Conservation (phyloP, 23 tunicate genomes). For the Ascidia mentula region DNA sequence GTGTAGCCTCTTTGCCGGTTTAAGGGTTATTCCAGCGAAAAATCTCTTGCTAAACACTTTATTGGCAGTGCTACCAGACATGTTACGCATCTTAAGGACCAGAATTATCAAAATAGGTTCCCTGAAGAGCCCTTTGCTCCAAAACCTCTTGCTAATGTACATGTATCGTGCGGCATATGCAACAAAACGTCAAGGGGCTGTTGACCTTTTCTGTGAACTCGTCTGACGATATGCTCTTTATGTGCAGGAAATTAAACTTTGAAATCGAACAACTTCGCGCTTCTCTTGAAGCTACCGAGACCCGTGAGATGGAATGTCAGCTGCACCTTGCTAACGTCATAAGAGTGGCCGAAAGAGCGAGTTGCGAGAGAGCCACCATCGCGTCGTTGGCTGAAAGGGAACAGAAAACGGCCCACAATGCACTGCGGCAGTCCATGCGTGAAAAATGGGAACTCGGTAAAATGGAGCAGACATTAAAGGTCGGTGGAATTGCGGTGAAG, state of each 20-base stretch:
- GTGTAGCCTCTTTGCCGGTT: too few species aligned
- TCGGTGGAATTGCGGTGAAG: not conserved
- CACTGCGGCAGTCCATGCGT: slow-evolving; percentile 51
- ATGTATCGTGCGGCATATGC: too few species aligned
- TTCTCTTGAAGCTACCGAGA: slow-evolving; percentile 54
- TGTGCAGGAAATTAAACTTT: slow-evolving; percentile 26
- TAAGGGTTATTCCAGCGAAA: too few species aligned
- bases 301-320: slow-evolving; percentile 65
- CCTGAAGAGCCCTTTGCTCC: too few species aligned
- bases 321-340: slow-evolving; percentile 71
- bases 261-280: slow-evolving; percentile 30
- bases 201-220: not conserved
- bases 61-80: too few species aligned
- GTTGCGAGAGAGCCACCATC: slow-evolving; percentile 61
- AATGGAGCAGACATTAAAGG: slow-evolving; percentile 84
- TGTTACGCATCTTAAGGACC: too few species aligned
- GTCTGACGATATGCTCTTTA: not conserved
- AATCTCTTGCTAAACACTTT: too few species aligned
- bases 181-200: too few species aligned
- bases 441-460: slow-evolving; percentile 89
- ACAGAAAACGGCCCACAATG: slow-evolving; percentile 47
- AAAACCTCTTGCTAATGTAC: too few species aligned
- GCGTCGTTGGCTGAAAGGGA: slow-evolving; percentile 79
- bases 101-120: too few species aligned
- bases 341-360: slow-evolving; percentile 56